Conservation (phyloP, 1,140 invertebrate species). For the Grapholita molesta region DNA sequence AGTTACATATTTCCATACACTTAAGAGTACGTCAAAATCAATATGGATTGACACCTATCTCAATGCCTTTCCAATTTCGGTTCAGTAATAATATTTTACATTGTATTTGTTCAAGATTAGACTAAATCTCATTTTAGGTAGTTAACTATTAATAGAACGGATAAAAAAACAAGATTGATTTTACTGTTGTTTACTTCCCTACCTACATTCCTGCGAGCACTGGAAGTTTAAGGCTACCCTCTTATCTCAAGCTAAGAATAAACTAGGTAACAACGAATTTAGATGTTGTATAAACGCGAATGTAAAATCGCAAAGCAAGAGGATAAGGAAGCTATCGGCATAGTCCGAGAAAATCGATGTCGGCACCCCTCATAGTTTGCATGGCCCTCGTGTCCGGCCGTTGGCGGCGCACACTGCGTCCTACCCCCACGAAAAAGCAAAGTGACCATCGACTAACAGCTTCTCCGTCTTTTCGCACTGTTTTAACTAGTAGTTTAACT, state of each 20-base stretch:
- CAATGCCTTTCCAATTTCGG: too few species aligned
- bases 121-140: too few species aligned
- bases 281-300: conserved; percentile 34
- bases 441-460: conserved; percentile 1
- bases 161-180: too few species aligned
- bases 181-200: too few species aligned
- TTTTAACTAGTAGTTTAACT: neutral
- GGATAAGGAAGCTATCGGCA: conserved; percentile 62
- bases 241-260: conserved; percentile 15
- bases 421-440: conserved; percentile 1
- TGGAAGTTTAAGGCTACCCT: too few species aligned
- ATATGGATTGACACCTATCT: too few species aligned
- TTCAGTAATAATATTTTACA: too few species aligned
- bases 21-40: too few species aligned
- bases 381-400: conserved; percentile 46
- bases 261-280: neutral
- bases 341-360: conserved; percentile 72
- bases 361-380: conserved; percentile 71
- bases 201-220: too few species aligned
- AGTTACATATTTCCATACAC: too few species aligned
- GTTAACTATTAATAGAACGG: too few species aligned
- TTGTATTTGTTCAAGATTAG: too few species aligned
- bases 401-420: conserved; percentile 14
- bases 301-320: conserved; percentile 58
- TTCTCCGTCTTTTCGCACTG: neutral